phyloP scores from a whole-genome alignment of 2,113 vertebrate genomes.

The Hippocampus barbouri region DNA sequence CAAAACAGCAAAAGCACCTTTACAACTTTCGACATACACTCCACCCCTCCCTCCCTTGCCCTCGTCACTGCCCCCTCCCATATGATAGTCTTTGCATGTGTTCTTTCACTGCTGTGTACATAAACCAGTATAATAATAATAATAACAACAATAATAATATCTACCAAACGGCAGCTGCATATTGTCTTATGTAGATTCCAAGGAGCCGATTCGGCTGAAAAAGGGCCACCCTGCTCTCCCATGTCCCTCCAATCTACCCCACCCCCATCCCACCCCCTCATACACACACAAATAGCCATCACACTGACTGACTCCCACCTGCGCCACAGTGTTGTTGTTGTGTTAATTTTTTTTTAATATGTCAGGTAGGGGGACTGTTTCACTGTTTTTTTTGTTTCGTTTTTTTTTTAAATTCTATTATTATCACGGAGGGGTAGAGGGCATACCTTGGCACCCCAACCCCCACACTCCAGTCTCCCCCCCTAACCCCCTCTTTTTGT shows the following conservation, averaged over 20 bases:
- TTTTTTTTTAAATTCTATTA: constrained; percentile 52
- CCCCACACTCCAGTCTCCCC: constrained; percentile 27
- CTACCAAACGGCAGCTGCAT: constrained; percentile 76
- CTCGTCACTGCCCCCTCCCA: constrained; percentile 36
- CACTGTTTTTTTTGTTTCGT: constrained; percentile 36
- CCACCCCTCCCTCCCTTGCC: constrained; percentile 33
- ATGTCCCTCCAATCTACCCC: constrained; percentile 14
- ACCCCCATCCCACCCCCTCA: constrained; percentile 51
- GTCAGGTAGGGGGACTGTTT: constrained; percentile 41
- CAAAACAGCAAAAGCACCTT: constrained; percentile 70
- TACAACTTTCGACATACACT: constrained; percentile 63
- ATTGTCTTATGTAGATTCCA: constrained; percentile 74
- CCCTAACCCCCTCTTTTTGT: constrained; percentile 47
- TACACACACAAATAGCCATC: constrained; percentile 62
- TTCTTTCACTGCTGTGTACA: constrained; percentile 76
- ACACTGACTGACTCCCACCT: constrained; percentile 54
- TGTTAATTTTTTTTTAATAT: constrained; percentile 48
- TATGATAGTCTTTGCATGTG: constrained; percentile 78
- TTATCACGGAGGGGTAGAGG: constrained; percentile 55
- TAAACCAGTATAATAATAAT: constrained; percentile 65
- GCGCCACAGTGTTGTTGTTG: constrained; percentile 60
- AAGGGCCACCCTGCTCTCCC: constrained; percentile 58
- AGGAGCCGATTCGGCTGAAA: constrained; percentile 64
- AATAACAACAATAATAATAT: constrained; percentile 33
- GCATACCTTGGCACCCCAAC: constrained; percentile 60